Conservation (phyloP, 2,113 vertebrate species). For the Calidris pygmaea region DNA sequence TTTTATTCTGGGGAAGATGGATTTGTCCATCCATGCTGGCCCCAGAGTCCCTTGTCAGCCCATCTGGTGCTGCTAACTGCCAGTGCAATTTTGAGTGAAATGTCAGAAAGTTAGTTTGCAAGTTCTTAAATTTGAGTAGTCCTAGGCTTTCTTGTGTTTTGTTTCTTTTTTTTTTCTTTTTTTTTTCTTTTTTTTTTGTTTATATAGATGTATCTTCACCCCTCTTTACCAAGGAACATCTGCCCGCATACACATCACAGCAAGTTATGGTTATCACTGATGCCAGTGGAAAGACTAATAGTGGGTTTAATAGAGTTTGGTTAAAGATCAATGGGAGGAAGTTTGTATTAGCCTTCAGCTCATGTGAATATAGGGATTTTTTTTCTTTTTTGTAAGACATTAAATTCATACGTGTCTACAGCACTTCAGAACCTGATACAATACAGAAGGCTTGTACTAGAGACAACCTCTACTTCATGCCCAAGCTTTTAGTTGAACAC, state of each 20-base stretch:
- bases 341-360: not conserved
- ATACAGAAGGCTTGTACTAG: not conserved
- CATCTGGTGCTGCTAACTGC: not conserved
- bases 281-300: not conserved
- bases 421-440: not conserved
- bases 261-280: not conserved
- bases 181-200: not conserved
- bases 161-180: not conserved
- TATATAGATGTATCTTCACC: not conserved
- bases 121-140: not conserved
- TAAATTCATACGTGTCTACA: not conserved
- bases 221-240: not conserved
- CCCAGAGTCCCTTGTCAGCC: not conserved
- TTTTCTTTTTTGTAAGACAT: not conserved
- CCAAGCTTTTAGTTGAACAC: not conserved
- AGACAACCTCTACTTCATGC: not conserved
- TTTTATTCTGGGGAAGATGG: not conserved
- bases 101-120: not conserved
- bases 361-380: not conserved
- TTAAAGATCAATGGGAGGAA: not conserved
- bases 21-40: not conserved
- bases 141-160: not conserved
- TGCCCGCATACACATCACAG: not conserved
- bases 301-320: not conserved
- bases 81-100: not conserved